Percentiles rank a stretch among this genome's conserved stretches.
Evolutionary conservation across 2,113 vertebrate species (phyloP).

Genomic region (Plestiodon gilberti): DNA sequence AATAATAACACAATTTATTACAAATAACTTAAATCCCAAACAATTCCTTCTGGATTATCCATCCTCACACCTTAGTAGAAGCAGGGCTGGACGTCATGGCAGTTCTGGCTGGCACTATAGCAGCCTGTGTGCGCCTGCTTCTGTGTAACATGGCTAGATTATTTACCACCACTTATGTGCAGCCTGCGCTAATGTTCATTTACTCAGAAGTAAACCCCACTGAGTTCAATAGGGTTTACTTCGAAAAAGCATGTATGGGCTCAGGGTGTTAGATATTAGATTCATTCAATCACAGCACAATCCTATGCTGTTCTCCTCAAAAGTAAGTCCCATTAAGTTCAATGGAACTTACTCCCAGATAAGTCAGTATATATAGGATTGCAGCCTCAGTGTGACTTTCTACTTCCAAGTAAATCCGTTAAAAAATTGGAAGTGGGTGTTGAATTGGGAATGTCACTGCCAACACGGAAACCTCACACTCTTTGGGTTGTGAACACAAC

Average conservation of each 20-base stretch:
- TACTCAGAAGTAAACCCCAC: not conserved
- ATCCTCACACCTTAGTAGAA: no score
- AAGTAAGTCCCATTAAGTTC: no score
- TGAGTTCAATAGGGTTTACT: not conserved
- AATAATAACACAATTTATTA: accelerated
- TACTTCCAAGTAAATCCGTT: not conserved
- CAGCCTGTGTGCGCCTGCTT: not conserved
- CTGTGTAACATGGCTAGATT: not conserved
- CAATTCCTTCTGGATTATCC: not conserved
- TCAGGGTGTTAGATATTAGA: not conserved
- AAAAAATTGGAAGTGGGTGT: not conserved
- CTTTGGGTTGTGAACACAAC: not conserved
- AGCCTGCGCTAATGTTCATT: not conserved
- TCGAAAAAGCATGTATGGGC: not conserved
- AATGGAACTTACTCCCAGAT: no score
- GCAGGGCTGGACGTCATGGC: not conserved
- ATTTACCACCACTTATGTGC: not conserved
- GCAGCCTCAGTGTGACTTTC: not conserved
- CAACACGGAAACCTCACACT: not conserved
- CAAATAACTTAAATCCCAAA: not conserved
- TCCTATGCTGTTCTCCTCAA: no score
- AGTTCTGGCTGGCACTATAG: not conserved
- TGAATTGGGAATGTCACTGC: not conserved
- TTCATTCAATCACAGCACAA: not conserved
- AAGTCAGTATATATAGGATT: no score